These are phyloP conservation scores for Phthorimaea operculella DNA, from an alignment of 1,140 invertebrate species.

Conservation along the genomic window DNA sequence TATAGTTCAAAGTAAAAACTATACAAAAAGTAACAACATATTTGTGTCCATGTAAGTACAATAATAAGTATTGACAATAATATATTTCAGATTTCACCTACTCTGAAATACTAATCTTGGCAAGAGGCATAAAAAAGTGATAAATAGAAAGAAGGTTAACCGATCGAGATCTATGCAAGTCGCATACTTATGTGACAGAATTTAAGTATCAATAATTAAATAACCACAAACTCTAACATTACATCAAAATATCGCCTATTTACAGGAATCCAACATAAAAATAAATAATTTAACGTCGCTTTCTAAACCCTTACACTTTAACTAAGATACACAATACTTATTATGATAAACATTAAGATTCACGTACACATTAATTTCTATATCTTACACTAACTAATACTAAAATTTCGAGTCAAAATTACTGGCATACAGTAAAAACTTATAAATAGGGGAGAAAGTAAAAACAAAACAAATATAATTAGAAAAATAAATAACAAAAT, in stretches of 20 bases:
- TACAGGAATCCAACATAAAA: slow-evolving; percentile 65
- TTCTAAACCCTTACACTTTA: slow-evolving; percentile 59
- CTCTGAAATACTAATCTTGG: neutral
- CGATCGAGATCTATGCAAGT: slow-evolving; percentile 43
- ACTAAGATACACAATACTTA: slow-evolving; percentile 57
- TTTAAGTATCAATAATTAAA: slow-evolving; percentile 54
- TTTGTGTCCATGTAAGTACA: slow-evolving; percentile 1
- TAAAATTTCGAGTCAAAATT: slow-evolving; percentile 43
- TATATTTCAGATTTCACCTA: neutral
- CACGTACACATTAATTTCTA: slow-evolving; percentile 26
- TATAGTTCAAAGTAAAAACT: slow-evolving; percentile 14
- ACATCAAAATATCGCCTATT: slow-evolving; percentile 60
- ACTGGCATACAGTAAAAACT: slow-evolving; percentile 60
- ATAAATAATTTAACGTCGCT: slow-evolving; percentile 66
- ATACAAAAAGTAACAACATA: slow-evolving; percentile 18
- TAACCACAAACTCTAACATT: slow-evolving; percentile 58
- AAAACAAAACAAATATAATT: slow-evolving; percentile 51
- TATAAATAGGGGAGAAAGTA: slow-evolving; percentile 20
- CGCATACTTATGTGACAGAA: slow-evolving; percentile 28
- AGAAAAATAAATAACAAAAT: slow-evolving; percentile 66
- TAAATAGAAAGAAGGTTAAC: slow-evolving; percentile 27
- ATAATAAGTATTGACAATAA: neutral
- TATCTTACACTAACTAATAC: slow-evolving; percentile 44
- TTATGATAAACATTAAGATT: slow-evolving; percentile 21
- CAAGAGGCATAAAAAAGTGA: slow-evolving; percentile 7